Percentiles rank a stretch among this genome's conserved stretches.
These are phyloP conservation scores for Chymomyza procnemis DNA, from an alignment of 2,888 invertebrate species.

Conservation along the genomic window DNA sequence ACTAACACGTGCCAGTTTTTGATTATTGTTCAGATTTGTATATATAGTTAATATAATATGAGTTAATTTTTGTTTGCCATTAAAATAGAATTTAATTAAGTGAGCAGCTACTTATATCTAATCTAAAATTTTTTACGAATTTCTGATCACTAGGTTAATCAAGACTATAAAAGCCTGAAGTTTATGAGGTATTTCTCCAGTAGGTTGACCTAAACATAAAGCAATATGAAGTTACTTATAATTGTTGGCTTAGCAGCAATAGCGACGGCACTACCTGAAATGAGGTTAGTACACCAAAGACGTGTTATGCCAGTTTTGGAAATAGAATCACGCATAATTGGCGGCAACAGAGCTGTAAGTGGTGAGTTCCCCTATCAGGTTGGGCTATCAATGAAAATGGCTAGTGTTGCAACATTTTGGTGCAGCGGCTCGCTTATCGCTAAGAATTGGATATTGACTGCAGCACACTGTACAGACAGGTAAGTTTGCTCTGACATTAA, in stretches of 20 bases:
- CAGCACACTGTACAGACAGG: constrained; percentile 67
- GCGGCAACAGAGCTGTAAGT: constrained; percentile 38
- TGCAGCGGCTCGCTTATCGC: constrained; percentile 64
- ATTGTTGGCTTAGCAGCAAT: constrained; percentile 60
- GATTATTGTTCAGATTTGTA: no score
- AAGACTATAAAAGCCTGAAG: background rate
- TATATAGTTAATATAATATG: background rate
- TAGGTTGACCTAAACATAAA: background rate
- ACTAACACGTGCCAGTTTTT: no score
- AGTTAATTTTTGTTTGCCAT: background rate
- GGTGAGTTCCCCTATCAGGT: constrained; percentile 67
- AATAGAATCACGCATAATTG: constrained; percentile 56
- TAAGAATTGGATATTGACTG: constrained; percentile 52
- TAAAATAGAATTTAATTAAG: background rate
- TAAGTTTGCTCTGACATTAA: constrained; percentile 26
- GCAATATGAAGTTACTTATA: constrained; percentile 65
- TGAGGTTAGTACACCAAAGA: constrained; percentile 33
- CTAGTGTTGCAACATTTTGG: constrained; percentile 40
- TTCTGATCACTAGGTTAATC: background rate
- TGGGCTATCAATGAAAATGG: constrained; percentile 47
- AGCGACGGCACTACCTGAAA: constrained; percentile 53
- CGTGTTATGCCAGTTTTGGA: constrained; percentile 52
- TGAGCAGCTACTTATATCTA: background rate
- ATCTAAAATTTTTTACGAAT: background rate
- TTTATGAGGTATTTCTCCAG: background rate